These are phyloP conservation scores for Petrocephalus microphthalmus DNA, from an alignment of 2,113 vertebrate genomes.

Conservation along the genomic window DNA sequence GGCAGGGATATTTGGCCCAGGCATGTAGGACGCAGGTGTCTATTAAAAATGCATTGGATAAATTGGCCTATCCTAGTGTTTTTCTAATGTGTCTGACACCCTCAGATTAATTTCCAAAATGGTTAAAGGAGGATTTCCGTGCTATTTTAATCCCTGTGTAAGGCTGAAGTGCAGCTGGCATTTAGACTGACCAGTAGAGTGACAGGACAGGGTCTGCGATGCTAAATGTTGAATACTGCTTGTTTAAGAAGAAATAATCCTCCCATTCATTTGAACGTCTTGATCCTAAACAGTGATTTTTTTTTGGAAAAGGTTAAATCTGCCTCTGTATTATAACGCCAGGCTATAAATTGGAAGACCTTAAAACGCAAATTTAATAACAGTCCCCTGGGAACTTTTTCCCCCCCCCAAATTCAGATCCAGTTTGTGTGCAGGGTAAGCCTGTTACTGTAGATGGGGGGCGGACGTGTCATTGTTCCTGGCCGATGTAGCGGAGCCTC, in stretches of 20 bases:
- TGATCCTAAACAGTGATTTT: neutral
- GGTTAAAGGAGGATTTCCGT: neutral
- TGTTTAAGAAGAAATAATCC: neutral
- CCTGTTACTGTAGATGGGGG: conserved; percentile 17
- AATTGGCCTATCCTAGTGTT: neutral
- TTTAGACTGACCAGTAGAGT: neutral
- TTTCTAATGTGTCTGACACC: neutral
- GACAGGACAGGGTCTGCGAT: neutral
- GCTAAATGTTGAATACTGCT: neutral
- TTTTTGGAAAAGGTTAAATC: neutral
- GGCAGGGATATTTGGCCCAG: neutral
- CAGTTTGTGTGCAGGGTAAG: conserved; percentile 16
- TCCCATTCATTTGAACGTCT: neutral
- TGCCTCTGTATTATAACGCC: neutral
- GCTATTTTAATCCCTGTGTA: neutral
- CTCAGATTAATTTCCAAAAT: neutral
- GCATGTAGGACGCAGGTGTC: neutral
- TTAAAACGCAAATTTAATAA: neutral
- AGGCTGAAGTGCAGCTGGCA: neutral
- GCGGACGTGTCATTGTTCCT: neutral
- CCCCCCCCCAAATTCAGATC: conserved; percentile 17
- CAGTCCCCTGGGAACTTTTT: conserved; percentile 5
- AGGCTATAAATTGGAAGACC: neutral
- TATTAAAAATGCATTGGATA: neutral
- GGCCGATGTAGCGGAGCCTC: neutral